Evolutionary conservation across 2,888 invertebrate genomes (phyloP).

Genomic region (Nomada goodeniana): DNA sequence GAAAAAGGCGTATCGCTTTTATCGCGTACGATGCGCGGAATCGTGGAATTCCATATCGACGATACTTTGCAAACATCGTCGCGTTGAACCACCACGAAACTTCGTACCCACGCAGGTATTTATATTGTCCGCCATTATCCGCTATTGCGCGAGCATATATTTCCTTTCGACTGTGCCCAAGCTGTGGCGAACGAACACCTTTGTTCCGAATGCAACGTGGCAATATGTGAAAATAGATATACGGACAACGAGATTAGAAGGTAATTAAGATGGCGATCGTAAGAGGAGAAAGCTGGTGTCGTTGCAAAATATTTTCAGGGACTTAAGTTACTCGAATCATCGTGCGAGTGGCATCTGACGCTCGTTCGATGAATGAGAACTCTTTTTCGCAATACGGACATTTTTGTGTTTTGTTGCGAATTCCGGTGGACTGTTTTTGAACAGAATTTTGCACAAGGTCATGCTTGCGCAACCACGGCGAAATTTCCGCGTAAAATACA

Average conservation of each 20-base stretch:
- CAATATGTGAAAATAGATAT: too few species aligned
- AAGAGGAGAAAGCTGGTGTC: too few species aligned
- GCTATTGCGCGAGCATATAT: neutral
- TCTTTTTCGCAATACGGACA: neutral
- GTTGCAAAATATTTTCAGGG: too few species aligned
- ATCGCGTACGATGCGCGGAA: neutral
- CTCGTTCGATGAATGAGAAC: neutral
- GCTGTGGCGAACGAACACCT: too few species aligned
- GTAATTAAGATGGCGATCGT: too few species aligned
- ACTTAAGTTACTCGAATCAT: neutral
- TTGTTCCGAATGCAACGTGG: neutral
- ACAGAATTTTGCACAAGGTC: constrained; percentile 35
- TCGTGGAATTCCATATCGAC: constrained; percentile 6
- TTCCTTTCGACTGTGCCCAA: neutral
- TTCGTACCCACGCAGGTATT: neutral
- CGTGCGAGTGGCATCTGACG: neutral
- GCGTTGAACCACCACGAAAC: neutral
- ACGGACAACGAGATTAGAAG: too few species aligned
- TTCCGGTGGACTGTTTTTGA: neutral
- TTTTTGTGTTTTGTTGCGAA: too few species aligned
- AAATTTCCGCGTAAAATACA: constrained; percentile 20
- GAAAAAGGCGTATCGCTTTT: too few species aligned
- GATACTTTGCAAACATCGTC: neutral
- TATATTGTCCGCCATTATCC: neutral
- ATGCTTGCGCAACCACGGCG: constrained; percentile 26